phyloP scores from a whole-genome alignment of 2,888 invertebrate species.

The Polia nebulosa region DNA sequence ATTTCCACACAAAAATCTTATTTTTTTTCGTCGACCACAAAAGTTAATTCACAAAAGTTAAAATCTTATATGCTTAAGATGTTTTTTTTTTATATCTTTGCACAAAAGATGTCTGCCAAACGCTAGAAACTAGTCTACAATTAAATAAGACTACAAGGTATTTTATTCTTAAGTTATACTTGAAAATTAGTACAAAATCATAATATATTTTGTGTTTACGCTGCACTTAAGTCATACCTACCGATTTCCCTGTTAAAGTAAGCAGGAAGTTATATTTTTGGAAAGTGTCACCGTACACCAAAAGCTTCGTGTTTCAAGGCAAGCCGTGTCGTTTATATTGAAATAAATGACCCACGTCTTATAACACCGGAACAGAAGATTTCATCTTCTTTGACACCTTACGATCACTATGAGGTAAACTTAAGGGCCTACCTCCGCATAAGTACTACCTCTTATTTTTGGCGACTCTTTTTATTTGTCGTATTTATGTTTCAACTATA shows the following conservation, averaged over 20 bases:
- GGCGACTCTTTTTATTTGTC: too few relatives aligned
- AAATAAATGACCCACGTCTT: conserved; percentile 5
- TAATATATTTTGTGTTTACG: background rate
- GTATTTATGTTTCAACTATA: too few relatives aligned
- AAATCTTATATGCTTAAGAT: too few relatives aligned
- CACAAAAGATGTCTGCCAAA: too few relatives aligned
- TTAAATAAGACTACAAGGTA: background rate
- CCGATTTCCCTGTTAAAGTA: background rate
- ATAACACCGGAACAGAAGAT: conserved; percentile 20
- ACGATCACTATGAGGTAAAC: too few relatives aligned
- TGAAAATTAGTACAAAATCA: background rate
- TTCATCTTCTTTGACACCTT: conserved; percentile 7
- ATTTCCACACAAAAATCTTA: too few relatives aligned
- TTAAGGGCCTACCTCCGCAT: too few relatives aligned
- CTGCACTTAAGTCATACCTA: background rate
- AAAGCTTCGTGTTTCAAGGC: conserved; percentile 35
- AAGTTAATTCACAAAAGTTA: too few relatives aligned
- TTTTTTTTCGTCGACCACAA: too few relatives aligned
- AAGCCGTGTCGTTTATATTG: background rate
- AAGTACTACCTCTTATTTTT: too few relatives aligned
- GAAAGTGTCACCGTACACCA: conserved; percentile 10
- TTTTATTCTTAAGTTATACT: background rate
- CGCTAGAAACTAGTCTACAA: background rate
- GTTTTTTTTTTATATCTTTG: too few relatives aligned
- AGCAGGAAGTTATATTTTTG: conserved; percentile 48